Evolutionary conservation across 2,888 invertebrate species (phyloP).

Genomic region (Uloborus plumipes): DNA sequence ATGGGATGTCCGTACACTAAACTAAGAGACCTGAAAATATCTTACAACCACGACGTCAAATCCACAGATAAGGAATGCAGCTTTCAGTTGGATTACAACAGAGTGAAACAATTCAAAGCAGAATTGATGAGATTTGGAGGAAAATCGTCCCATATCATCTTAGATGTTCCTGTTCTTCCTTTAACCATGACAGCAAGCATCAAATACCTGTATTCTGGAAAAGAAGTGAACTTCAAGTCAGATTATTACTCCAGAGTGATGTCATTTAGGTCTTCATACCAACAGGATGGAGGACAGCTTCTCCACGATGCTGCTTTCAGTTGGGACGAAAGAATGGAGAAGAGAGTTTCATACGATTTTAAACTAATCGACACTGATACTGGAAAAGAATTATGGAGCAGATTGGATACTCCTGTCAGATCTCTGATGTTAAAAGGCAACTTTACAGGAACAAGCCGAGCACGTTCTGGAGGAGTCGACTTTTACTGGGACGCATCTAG

Average conservation of each 20-base stretch:
- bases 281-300: slow-evolving; percentile 22
- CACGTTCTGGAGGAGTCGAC: slow-evolving; percentile 44
- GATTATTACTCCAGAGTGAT: slow-evolving; percentile 35
- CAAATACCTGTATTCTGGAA: slow-evolving; percentile 29
- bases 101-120: slow-evolving; percentile 43
- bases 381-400: slow-evolving; percentile 50
- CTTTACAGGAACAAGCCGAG: slow-evolving; percentile 19
- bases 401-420: slow-evolving; percentile 56
- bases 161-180: slow-evolving; percentile 38
- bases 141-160: slow-evolving; percentile 37
- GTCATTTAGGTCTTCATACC: slow-evolving; percentile 42
- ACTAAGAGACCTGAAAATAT: slow-evolving; percentile 33
- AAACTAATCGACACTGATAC: slow-evolving; percentile 29
- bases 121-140: slow-evolving; percentile 35
- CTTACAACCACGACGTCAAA: slow-evolving; percentile 38
- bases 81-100: slow-evolving; percentile 43
- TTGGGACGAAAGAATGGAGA: slow-evolving; percentile 51
- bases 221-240: slow-evolving; percentile 41
- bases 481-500: slow-evolving; percentile 63
- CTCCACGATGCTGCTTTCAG: slow-evolving; percentile 50
- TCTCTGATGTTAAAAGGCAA: slow-evolving; percentile 61
- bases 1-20: slow-evolving; percentile 32
- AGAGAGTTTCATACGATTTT: slow-evolving; percentile 55
- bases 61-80: slow-evolving; percentile 32
- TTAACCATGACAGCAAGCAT: slow-evolving; percentile 38